Base-by-base conservation (phyloP, 2,797 vertebrate species). In the Coilia nasus region DNA sequence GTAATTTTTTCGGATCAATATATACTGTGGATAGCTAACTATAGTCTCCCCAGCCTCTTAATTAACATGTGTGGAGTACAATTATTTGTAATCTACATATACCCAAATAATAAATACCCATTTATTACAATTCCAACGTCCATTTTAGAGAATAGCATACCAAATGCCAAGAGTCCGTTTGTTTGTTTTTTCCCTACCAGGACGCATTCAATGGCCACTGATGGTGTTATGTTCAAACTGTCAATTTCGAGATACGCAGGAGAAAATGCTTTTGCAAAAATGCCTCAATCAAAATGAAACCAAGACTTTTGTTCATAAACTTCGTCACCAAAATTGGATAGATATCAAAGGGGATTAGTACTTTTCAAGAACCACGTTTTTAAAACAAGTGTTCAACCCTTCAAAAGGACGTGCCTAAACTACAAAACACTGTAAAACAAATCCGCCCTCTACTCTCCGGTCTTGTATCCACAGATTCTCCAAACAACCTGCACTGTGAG, bases 401-500 rank as follows among this genome's bases (percentile, higher is more conserved):
- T 47, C 82, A 84, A 41, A 91, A 89, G 83, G 92, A 96, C 95
- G 95, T 96, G 95, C 93, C 83, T 85, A 91, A 95, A 96, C 95
- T 96, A 94, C 94, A 89, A 95, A 96, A 93, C 91, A 93, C 89
- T 85, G 19, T 92, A 89, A 91, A 94, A 93, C 94, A 94, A 88
- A 92, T 90, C 92, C 92, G 87, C 71, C 92, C 88, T 83, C 87
- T 86, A 71, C 80, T 82, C 85, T 47, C 83, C 59, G 81, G 83
- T 83, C 81, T 81, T 88, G 82, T 83, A 87, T 87, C 85, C 88
- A 86, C 17, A 44, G 67, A 85, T 60, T 82, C 83, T 85, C 81
- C 82, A 81, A 60, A 44, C 64, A 83, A 83, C 50, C 83, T 82
- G 80, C 87, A 62, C 81, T 86, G 84, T 35, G 87, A 80, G 82